Evolutionary conservation across 2,113 vertebrate species (phyloP).

Genomic region (Calyptomena viridis): DNA sequence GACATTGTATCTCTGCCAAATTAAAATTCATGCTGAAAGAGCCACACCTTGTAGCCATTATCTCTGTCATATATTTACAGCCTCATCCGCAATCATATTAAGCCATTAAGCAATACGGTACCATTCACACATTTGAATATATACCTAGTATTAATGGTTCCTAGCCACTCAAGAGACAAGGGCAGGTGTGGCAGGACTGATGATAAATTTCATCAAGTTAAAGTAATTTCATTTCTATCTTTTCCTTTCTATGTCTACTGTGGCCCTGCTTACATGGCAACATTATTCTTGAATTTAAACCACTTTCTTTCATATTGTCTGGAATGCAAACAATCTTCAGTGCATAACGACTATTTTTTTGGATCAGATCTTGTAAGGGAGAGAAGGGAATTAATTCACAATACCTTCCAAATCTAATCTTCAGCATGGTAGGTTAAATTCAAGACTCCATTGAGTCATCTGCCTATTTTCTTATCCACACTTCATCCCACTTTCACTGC

Average conservation of each 20-base stretch:
- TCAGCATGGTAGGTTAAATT: neutral
- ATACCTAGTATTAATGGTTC: neutral
- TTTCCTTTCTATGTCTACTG: neutral
- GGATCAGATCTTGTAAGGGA: neutral
- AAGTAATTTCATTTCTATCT: neutral
- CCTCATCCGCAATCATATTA: neutral
- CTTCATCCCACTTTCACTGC: neutral
- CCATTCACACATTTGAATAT: neutral
- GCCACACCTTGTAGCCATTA: neutral
- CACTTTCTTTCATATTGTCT: fast-evolving
- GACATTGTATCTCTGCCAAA: neutral
- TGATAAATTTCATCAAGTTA: neutral
- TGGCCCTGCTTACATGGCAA: neutral
- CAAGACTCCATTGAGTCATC: neutral
- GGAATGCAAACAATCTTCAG: neutral
- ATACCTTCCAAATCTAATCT: neutral
- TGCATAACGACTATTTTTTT: neutral
- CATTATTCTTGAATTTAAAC: neutral
- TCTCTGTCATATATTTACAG: neutral
- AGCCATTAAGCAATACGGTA: neutral
- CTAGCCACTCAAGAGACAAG: neutral
- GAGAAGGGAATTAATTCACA: neutral
- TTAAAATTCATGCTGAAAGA: neutral
- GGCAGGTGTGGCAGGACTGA: neutral
- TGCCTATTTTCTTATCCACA: neutral